A percentile compares a stretch with the other conserved stretches of the same genome.
Evolutionary conservation across 2,888 invertebrate species (phyloP).

Genomic region (Limnephilus auricula): DNA sequence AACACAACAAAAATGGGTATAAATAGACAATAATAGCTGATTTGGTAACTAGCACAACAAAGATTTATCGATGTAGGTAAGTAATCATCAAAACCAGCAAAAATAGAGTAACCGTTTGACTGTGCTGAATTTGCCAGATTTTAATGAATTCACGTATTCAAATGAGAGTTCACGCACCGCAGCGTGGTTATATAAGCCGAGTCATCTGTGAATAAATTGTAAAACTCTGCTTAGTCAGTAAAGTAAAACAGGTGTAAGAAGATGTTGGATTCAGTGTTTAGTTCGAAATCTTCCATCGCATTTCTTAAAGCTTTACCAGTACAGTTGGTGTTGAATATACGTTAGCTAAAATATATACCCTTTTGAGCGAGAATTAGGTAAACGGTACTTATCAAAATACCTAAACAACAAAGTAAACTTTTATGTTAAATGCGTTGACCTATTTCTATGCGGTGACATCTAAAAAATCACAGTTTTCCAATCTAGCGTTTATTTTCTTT

Average conservation of each 20-base stretch:
- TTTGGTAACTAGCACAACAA: not conserved
- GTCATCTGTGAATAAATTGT: not conserved
- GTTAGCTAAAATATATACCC: too few species aligned
- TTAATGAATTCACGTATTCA: not conserved
- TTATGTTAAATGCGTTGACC: too few species aligned
- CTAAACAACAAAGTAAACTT: too few species aligned
- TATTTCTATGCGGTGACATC: too few species aligned
- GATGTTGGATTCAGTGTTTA: not conserved
- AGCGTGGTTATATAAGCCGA: not conserved
- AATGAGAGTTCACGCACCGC: not conserved
- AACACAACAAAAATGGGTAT: not conserved
- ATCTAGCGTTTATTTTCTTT: too few species aligned
- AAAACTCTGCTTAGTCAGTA: not conserved
- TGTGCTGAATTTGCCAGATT: not conserved
- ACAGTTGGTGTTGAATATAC: too few species aligned
- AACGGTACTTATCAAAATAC: too few species aligned
- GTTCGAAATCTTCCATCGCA: too few species aligned
- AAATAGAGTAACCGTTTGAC: not conserved
- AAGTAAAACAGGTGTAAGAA: not conserved
- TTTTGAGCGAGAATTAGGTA: too few species aligned
- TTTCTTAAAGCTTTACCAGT: too few species aligned
- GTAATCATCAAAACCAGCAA: not conserved
- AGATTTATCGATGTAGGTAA: not conserved
- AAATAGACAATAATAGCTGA: not conserved
- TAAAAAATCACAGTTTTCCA: too few species aligned